Evolutionary conservation across 2,113 vertebrate genomes (phyloP).

Genomic region (Melospiza georgiana): DNA sequence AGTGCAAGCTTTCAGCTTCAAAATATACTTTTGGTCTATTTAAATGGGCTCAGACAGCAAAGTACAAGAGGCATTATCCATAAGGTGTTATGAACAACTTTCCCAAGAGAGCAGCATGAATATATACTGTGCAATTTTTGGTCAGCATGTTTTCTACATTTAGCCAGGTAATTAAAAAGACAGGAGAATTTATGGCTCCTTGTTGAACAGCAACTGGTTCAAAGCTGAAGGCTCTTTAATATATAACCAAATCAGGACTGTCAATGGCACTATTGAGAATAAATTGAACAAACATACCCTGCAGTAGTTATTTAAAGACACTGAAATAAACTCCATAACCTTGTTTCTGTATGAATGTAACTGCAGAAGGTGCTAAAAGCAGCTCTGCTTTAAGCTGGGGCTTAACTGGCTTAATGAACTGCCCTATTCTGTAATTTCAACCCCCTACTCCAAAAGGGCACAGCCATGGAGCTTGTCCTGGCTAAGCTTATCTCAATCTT

Average conservation of each 20-base stretch:
- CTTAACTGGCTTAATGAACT: conserved; percentile 22
- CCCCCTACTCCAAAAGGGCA: background rate
- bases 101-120: background rate
- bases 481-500: background rate
- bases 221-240: conserved; percentile 21
- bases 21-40: background rate
- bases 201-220: background rate
- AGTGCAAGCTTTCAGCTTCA: conserved; percentile 14
- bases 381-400: conserved; percentile 23
- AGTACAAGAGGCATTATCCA: background rate
- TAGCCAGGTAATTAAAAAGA: conserved; percentile 23
- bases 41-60: background rate
- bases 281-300: background rate
- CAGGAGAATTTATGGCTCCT: background rate
- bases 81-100: background rate
- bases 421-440: background rate
- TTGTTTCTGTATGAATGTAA: conserved; percentile 14
- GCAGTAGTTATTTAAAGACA: conserved; percentile 29
- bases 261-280: background rate
- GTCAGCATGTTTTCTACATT: background rate
- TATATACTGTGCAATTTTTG: background rate
- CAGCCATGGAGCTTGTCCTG: background rate
- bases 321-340: background rate
- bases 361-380: conserved; percentile 2
- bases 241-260: background rate